Evolutionary conservation across 1,140 invertebrate species (phyloP), one percentile per base, ranked within the genome.

Genomic region (Batillaria attramentaria): DNA sequence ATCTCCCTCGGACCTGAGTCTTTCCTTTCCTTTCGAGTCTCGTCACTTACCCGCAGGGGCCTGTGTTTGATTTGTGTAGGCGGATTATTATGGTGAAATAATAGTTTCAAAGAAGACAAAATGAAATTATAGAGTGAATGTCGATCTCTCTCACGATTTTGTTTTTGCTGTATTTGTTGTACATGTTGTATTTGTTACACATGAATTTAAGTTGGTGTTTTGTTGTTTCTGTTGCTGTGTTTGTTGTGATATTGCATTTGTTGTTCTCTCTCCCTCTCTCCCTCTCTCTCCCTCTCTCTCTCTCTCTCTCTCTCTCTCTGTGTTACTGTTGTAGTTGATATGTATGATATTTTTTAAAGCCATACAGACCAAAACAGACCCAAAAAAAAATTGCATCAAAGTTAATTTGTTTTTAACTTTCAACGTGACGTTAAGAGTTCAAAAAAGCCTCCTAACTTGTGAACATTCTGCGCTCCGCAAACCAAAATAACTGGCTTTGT

Each of bases 281-380:
- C n/a, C 46, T 54, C 46, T 54, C 46, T 54, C 2, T 54, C 46
- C n/a, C 46, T 54, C 46, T 54, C 46, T 54, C 46, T 54, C 46
- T 54, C 46, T 54, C 46, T 54, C 46, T 54, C 46, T 54, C 46
- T 54, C 46, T 54, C 46, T n/a, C n/a, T n/a, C 57, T 62, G n/a
- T 31, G 10, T 62, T 62, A 24, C 33, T 62, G 57, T 24, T 50
- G 57, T 62, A 24, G n/a, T n/a, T 31, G 57, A 10, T 62, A 10
- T n/a, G 18, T 24, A 13, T 1, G 57, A n/a, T 8, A n/a, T 24
- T 28, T 31, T 28, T 28, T 13, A 62, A 5, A 62, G 57, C 57
- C 57, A n/a, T 8, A 62, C n/a, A 31, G 33, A 24, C 10, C 8
- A 28, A 8, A 62, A 28, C n/a, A 62, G 8, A 31, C 57, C 10